Conservation (phyloP, 2,113 vertebrate species). For the Nasalis larvatus region DNA sequence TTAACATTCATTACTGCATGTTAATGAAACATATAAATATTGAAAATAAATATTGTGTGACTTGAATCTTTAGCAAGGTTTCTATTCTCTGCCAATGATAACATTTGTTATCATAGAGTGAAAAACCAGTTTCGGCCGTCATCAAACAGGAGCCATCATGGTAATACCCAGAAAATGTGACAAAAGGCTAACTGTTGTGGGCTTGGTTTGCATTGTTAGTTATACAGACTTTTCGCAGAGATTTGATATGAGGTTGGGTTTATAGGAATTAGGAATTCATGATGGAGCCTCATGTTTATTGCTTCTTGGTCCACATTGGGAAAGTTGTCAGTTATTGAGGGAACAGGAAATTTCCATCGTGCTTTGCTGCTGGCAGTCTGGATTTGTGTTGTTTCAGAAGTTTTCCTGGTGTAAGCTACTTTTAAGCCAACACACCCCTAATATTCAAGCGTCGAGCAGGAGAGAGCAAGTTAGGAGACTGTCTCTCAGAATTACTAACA, state of each 20-base stretch:
- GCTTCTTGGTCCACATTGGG: background rate
- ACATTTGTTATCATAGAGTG: background rate
- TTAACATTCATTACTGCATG: background rate
- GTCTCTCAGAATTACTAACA: background rate
- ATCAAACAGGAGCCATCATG: background rate
- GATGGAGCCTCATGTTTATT: background rate
- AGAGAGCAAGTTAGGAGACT: background rate
- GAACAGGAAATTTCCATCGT: background rate
- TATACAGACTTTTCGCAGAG: background rate
- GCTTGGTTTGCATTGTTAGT: background rate
- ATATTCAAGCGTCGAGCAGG: background rate
- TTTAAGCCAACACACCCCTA: background rate
- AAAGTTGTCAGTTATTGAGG: background rate
- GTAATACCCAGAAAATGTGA: background rate
- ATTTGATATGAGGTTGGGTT: background rate
- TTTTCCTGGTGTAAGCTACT: background rate
- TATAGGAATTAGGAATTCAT: background rate
- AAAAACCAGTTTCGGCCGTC: background rate
- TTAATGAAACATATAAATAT: background rate
- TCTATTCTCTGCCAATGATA: background rate
- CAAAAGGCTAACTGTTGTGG: background rate
- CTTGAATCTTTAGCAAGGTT: background rate
- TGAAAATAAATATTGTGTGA: background rate
- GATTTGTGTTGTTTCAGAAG: background rate
- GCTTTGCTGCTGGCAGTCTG: background rate